Evolutionary conservation across 2,888 invertebrate species (phyloP).

Genomic region (Papilio elwesi): DNA sequence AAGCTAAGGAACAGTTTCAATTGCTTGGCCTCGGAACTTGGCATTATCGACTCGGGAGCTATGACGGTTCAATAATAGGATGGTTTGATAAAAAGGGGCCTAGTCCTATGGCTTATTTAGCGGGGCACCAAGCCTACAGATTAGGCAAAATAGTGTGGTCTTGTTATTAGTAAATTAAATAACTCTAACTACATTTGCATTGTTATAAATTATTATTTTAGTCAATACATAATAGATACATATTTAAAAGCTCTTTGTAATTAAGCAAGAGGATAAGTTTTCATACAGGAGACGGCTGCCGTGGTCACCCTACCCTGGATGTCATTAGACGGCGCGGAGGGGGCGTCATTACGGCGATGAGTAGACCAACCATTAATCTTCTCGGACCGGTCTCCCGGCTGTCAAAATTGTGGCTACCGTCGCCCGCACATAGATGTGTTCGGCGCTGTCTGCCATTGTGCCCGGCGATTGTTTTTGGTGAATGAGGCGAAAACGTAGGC

Average conservation of each 20-base stretch:
- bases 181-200: too few species aligned
- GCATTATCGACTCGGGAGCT: too few species aligned
- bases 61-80: too few species aligned
- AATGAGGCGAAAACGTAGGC: conserved; percentile 47
- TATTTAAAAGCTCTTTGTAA: neutral
- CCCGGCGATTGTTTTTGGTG: conserved; percentile 56
- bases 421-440: conserved; percentile 60
- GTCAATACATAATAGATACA: neutral
- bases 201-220: too few species aligned
- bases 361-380: conserved; percentile 81
- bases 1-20: too few species aligned
- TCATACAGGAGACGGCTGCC: conserved; percentile 11
- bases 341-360: conserved; percentile 83
- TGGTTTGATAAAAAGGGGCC: too few species aligned
- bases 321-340: conserved; percentile 79
- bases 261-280: conserved; percentile 19
- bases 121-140: too few species aligned
- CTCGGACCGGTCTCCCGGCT: conserved; percentile 75
- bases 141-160: too few species aligned
- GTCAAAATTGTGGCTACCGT: conserved; percentile 82
- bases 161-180: too few species aligned
- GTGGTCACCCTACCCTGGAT: conserved; percentile 67
- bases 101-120: too few species aligned
- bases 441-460: conserved; percentile 50
- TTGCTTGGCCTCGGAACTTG: too few species aligned